Evolutionary conservation across 2,888 invertebrate genomes (phyloP).

Genomic region (Parnassius apollo): DNA sequence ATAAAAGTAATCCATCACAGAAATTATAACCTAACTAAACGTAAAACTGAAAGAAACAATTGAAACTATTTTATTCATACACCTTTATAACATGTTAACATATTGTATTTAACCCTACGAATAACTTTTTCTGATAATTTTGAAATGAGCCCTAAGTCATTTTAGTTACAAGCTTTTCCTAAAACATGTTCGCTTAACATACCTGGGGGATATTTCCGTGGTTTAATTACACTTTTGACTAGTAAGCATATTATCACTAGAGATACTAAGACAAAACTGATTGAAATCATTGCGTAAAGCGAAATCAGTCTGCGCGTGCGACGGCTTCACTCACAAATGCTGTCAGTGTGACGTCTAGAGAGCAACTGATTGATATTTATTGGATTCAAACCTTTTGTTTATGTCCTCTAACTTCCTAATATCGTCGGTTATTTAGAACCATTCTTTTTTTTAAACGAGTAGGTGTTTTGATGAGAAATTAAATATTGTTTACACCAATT

Average conservation of each 20-base stretch:
- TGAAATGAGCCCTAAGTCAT: too few species aligned
- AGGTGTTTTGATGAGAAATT: background rate
- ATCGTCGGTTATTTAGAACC: conserved; percentile 7
- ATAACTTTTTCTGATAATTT: background rate
- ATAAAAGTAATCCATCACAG: too few species aligned
- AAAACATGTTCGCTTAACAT: conserved; percentile 30
- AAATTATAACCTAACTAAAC: background rate
- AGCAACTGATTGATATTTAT: conserved; percentile 24
- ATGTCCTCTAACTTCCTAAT: background rate
- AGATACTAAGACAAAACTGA: conserved; percentile 26
- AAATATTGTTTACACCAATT: too few species aligned
- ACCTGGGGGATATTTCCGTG: conserved; percentile 78
- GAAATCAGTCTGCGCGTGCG: conserved; percentile 20
- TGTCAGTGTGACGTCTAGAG: conserved; percentile 19
- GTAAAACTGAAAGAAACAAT: background rate
- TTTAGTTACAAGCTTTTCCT: too few species aligned
- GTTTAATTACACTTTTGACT: conserved; percentile 50
- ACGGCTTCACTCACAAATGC: conserved; percentile 6
- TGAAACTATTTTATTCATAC: background rate
- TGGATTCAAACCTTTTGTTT: conserved; percentile 7
- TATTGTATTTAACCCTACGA: background rate
- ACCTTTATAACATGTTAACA: background rate
- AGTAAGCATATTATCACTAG: conserved; percentile 25
- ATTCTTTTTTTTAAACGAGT: background rate
- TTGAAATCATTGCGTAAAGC: conserved; percentile 30